These are phyloP conservation scores for Cantharis flavilabris DNA, from an alignment of 2,888 invertebrate genomes.

Conservation along the genomic window DNA sequence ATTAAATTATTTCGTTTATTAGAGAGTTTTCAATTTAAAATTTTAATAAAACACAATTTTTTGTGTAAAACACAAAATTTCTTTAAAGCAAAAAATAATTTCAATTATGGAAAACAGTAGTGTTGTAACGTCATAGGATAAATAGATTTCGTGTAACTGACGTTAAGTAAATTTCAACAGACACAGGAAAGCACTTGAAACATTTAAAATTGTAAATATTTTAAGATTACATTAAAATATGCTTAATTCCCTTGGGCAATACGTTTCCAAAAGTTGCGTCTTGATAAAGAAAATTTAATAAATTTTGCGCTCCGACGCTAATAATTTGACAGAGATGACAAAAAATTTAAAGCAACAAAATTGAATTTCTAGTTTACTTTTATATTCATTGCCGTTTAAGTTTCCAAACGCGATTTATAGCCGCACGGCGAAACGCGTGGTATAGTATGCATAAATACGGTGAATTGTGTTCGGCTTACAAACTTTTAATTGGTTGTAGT, in stretches of 20 bases:
- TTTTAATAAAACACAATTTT: neutral
- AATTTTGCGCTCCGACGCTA: conserved; percentile 6
- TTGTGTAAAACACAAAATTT: neutral
- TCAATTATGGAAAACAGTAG: neutral
- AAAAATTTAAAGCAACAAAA: conserved; percentile 1
- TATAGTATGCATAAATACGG: neutral
- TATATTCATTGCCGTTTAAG: neutral
- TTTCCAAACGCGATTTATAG: neutral
- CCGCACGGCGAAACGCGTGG: neutral
- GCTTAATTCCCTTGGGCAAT: neutral
- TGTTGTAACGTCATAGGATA: neutral
- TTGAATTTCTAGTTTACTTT: conserved; percentile 9
- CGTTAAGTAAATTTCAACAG: neutral
- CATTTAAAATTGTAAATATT: neutral
- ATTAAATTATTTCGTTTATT: neutral
- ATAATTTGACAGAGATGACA: conserved; percentile 11
- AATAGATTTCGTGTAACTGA: neutral
- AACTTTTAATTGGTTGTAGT: too few relatives aligned
- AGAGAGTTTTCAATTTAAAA: neutral
- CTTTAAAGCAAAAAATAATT: neutral
- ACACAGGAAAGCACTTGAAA: neutral
- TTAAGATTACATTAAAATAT: conserved; percentile 5
- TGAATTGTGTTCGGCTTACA: too few relatives aligned
- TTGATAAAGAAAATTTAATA: conserved; percentile 16
- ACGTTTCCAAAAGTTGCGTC: neutral